Base-by-base conservation (phyloP, 30 jellyfish, hydroid and myxozoan genomes). In the Catostylus mosaicus region DNA sequence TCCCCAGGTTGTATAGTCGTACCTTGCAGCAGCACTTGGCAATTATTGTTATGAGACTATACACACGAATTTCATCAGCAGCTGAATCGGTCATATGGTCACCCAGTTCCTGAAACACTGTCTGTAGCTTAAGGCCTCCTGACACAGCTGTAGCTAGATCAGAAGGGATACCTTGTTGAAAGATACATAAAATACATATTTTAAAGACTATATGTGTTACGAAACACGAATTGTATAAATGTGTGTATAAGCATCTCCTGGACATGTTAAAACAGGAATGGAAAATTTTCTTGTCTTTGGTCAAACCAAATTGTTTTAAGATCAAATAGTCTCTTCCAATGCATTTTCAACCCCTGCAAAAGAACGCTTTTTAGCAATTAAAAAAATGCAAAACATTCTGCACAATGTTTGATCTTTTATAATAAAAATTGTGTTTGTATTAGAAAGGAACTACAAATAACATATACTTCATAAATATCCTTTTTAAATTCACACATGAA, bases 1-100 rank as follows among this genome's bases (percentile, higher is more conserved):
- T 82, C 14, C 80, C 92, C 24, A 82, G 77, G 46, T 82, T 90
- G 56, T 82, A 33, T 0, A 68, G 60, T 54, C 77, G 57, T 18
- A 82, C 69, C 61, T 82, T 82, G 75, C 87, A 71, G 36, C 69
- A 82, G 88, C 63, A 45, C 60, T 82, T 70, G 76, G 79, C 26
- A 24, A 82, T 67, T 20, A 38, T 37, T 56, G 69, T 43, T 33
- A 62, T 40, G 57, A 80, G 90, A n/a, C 36, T n/a, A 46, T 64
- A 84, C 12, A 48, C 57, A 66, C 50, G 83, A 64, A 73, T 73
- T 31, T 52, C 90, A 33, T 52, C 46, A 5, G 73, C 89, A 3
- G 84, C 82, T 10, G 86, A 26, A 75, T 80, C 90, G 23, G 37
- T 22, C 87, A 37, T 80, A 30, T 80, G 75, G 23, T 38, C 54